Evolutionary conservation across 2,888 invertebrate genomes (phyloP), one percentile per base, ranked within the genome.

Genomic region (Pseudococcus longispinus): DNA sequence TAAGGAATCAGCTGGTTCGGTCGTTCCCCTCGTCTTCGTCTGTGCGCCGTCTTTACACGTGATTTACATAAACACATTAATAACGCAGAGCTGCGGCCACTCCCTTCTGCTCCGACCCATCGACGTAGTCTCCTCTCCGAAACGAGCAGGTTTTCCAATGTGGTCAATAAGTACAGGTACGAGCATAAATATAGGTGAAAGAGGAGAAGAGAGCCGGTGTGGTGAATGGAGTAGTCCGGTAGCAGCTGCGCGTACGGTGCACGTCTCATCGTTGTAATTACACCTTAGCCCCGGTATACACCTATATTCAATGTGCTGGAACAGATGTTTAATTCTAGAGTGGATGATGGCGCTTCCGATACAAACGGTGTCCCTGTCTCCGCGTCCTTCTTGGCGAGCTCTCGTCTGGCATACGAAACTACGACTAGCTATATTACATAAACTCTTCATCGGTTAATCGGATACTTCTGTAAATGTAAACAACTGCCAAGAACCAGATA

Each of bases 161-260:
- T 60, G 60, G 60, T 60, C 60, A 60, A 60, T 60, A 60, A 60
- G 60, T 60, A 60, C 23, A 60, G 60, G 60, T 60, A 60, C 9
- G n/a, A 11, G 23, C 9, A 23, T 60, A 60, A 20, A 23, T 60
- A 60, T 60, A 60, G 60, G 60, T 60, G 60, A 51, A 51, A 51
- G 44, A 46, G 15, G 51, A 51, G 51, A n/a, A n/a, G 51, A 60
- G 23, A 60, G 60, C 60, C 23, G 23, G 60, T 23, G 55, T 4
- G 55, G 55, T 60, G 60, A 60, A 60, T 60, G 60, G 60, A 60
- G 60, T 60, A 60, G 60, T 60, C 60, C 60, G 60, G 60, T 60
- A 60, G 60, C 60, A 60, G 60, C 60, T 60, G 60, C 60, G 60
- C 20, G 60, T 60, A 23, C 60, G 60, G 60, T 60, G 60, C 60